These are phyloP conservation scores for Tetrapedia diversipes DNA, from an alignment of 2,888 invertebrate species.

Conservation along the genomic window DNA sequence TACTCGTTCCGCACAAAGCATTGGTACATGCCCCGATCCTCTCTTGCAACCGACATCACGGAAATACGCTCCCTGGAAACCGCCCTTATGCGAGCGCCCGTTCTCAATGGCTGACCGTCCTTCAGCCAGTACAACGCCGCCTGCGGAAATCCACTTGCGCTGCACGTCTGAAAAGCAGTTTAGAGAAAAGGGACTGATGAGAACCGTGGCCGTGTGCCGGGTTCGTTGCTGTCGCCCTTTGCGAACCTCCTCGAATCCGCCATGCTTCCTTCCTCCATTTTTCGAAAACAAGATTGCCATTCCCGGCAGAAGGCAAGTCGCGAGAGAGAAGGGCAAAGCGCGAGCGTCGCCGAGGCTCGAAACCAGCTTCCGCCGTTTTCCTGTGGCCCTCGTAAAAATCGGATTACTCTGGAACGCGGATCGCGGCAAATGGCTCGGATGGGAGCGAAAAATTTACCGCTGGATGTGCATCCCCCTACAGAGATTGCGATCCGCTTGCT, in stretches of 20 bases:
- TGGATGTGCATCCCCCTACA: background rate
- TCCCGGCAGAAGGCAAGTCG: background rate
- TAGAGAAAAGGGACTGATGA: slow-evolving; percentile 67
- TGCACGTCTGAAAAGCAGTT: slow-evolving; percentile 80
- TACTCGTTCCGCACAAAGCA: slow-evolving; percentile 82
- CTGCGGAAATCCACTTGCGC: slow-evolving; percentile 81
- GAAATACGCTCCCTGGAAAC: slow-evolving; percentile 84
- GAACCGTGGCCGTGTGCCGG: slow-evolving; percentile 41
- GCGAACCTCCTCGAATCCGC: slow-evolving; percentile 26
- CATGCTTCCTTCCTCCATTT: background rate
- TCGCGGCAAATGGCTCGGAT: slow-evolving; percentile 12
- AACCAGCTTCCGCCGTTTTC: slow-evolving; percentile 15
- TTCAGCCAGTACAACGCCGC: slow-evolving; percentile 82
- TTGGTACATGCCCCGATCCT: slow-evolving; percentile 83
- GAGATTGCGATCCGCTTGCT: background rate
- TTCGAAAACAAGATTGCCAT: slow-evolving; percentile 46
- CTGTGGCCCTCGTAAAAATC: slow-evolving; percentile 32
- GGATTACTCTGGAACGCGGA: slow-evolving; percentile 18
- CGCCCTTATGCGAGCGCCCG: slow-evolving; percentile 80
- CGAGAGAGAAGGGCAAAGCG: background rate
- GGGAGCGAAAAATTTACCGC: slow-evolving; percentile 17
- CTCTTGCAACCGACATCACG: slow-evolving; percentile 81
- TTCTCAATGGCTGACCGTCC: slow-evolving; percentile 82
- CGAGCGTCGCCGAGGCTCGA: background rate
- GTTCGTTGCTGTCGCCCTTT: background rate